phyloP scores from a whole-genome alignment of 2,888 invertebrate genomes.

The Rhamnusium bicolor region DNA sequence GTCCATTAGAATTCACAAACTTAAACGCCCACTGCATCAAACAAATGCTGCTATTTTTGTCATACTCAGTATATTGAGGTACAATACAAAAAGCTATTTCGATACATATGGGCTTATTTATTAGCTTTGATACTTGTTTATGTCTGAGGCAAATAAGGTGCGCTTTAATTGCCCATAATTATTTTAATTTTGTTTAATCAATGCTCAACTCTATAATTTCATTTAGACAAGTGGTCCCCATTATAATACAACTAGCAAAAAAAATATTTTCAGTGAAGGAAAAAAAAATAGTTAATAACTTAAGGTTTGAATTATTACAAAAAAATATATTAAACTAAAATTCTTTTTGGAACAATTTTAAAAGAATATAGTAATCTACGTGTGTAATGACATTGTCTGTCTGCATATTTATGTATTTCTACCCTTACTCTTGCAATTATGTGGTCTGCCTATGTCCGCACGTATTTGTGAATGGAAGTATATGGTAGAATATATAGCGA shows the following conservation, averaged over 20 bases:
- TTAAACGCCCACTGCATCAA: constrained; percentile 51
- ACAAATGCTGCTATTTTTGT: constrained; percentile 47
- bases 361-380: too few relatives aligned
- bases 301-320: too few relatives aligned
- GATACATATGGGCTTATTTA: neutral
- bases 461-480: too few relatives aligned
- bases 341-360: too few relatives aligned
- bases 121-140: neutral
- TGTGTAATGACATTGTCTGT: too few relatives aligned
- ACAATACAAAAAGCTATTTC: constrained; percentile 13
- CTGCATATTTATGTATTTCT: too few relatives aligned
- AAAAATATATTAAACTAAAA: too few relatives aligned
- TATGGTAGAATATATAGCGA: too few relatives aligned
- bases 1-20: constrained; percentile 47
- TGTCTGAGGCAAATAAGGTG: neutral
- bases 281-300: too few relatives aligned
- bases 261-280: too few relatives aligned
- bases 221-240: neutral
- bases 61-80: constrained; percentile 23
- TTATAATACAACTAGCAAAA: neutral
- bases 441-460: too few relatives aligned
- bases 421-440: too few relatives aligned
- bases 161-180: neutral
- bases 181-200: neutral
- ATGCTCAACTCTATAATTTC: neutral